Evolutionary conservation across 2,888 invertebrate species (phyloP).

Genomic region (Trissonchulus latispiculum): DNA sequence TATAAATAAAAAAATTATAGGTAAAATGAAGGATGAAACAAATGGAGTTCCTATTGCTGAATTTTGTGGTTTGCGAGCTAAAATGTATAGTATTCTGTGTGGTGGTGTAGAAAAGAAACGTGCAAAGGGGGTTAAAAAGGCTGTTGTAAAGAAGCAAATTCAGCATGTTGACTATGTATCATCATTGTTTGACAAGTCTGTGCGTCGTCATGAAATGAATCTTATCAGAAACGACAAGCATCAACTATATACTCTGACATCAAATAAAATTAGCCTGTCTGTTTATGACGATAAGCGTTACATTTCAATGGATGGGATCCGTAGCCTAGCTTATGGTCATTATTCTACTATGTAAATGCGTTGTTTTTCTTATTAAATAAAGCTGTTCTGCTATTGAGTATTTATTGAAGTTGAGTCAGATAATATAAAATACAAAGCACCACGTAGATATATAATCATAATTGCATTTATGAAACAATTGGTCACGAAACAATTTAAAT

Average conservation of each 20-base stretch:
- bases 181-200: not conserved
- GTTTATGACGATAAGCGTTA: slow-evolving; percentile 7
- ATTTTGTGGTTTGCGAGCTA: slow-evolving; percentile 3
- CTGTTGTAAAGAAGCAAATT: slow-evolving; percentile 1
- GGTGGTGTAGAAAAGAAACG: slow-evolving; percentile 5
- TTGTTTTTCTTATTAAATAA: no score
- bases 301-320: slow-evolving; percentile 2
- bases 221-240: slow-evolving; percentile 4
- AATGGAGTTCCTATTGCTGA: not conserved
- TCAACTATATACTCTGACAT: not conserved
- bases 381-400: no score
- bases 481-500: no score
- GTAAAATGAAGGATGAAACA: slow-evolving; percentile 12
- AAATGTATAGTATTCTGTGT: not conserved
- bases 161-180: not conserved
- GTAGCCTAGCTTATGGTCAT: slow-evolving; percentile 5
- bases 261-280: not conserved
- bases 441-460: no score
- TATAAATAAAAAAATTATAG: not conserved
- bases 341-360: no score
- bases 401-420: no score
- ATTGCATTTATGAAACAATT: no score
- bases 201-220: slow-evolving; percentile 1
- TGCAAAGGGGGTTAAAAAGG: not conserved
- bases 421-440: no score